phyloP scores from a whole-genome alignment of 2,797 vertebrate species.

The Silurus lanzhouensis region DNA sequence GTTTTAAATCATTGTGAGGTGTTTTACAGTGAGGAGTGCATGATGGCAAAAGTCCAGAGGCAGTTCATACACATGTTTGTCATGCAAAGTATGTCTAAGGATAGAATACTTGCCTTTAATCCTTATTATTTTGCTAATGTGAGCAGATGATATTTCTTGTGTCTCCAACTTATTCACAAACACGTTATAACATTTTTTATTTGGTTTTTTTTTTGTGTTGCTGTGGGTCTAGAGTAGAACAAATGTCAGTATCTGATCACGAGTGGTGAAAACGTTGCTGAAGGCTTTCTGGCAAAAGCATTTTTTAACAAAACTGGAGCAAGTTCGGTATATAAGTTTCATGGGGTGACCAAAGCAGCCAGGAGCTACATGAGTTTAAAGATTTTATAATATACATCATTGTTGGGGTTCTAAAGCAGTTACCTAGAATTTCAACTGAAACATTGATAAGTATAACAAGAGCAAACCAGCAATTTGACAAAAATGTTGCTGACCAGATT shows the following conservation, averaged over 20 bases:
- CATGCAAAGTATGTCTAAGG: too few species aligned
- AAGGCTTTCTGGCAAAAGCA: not conserved
- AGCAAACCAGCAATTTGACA: not conserved
- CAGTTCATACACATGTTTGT: not conserved
- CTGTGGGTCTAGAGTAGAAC: not conserved
- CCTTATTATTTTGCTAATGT: not conserved
- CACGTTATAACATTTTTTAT: not conserved
- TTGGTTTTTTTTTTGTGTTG: not conserved
- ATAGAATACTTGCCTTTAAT: not conserved
- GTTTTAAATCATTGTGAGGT: not conserved
- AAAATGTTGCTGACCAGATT: not conserved
- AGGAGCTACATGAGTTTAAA: not conserved
- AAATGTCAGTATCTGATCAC: not conserved
- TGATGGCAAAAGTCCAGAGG: not conserved
- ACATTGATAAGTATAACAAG: not conserved
- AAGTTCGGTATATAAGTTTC: not conserved
- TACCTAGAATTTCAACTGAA: not conserved
- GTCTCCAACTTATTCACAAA: not conserved
- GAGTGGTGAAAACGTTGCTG: not conserved
- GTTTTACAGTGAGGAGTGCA: not conserved
- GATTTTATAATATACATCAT: not conserved
- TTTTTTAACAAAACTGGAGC: not conserved
- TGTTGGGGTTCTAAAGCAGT: not conserved
- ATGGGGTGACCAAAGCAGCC: not conserved
- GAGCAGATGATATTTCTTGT: not conserved